Evolutionary conservation across 2,113 vertebrate genomes (phyloP).

Genomic region (Sinocyclocheilus anshuiensis): DNA sequence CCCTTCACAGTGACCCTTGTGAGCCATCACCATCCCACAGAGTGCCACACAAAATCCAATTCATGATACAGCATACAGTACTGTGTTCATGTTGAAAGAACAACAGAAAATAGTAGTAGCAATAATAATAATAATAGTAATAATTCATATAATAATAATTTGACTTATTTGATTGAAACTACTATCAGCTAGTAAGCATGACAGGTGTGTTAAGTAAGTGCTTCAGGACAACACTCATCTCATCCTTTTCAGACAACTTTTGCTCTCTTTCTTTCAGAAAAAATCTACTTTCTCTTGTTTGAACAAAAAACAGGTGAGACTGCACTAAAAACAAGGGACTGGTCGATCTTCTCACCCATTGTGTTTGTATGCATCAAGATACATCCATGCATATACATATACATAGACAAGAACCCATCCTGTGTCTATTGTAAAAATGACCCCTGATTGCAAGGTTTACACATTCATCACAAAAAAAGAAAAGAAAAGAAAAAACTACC

Average conservation of each 20-base stretch:
- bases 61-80: slow-evolving; percentile 91
- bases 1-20: slow-evolving; percentile 77
- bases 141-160: slow-evolving; percentile 32
- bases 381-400: slow-evolving; percentile 47
- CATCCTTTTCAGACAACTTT: slow-evolving; percentile 67
- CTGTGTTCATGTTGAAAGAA: slow-evolving; percentile 83
- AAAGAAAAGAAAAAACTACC: slow-evolving; percentile 37
- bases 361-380: slow-evolving; percentile 62
- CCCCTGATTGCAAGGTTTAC: slow-evolving; percentile 68
- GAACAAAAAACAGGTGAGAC: slow-evolving; percentile 28
- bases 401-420: slow-evolving; percentile 59
- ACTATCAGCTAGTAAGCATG: slow-evolving; percentile 80
- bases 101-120: slow-evolving; percentile 42
- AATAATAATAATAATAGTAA: slow-evolving; percentile 28
- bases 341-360: slow-evolving; percentile 64
- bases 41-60: slow-evolving; percentile 61
- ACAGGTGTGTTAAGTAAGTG: slow-evolving; percentile 87
- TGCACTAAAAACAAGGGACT: slow-evolving; percentile 32
- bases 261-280: slow-evolving; percentile 43
- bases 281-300: slow-evolving; percentile 14
- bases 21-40: slow-evolving; percentile 70
- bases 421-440: slow-evolving; percentile 60
- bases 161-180: slow-evolving; percentile 47
- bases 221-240: slow-evolving; percentile 81
- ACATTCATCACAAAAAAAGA: slow-evolving; percentile 65